Evolutionary conservation across 2,888 invertebrate species (phyloP), one percentile per base, ranked within the genome.

Genomic region (Andrena praecox): DNA sequence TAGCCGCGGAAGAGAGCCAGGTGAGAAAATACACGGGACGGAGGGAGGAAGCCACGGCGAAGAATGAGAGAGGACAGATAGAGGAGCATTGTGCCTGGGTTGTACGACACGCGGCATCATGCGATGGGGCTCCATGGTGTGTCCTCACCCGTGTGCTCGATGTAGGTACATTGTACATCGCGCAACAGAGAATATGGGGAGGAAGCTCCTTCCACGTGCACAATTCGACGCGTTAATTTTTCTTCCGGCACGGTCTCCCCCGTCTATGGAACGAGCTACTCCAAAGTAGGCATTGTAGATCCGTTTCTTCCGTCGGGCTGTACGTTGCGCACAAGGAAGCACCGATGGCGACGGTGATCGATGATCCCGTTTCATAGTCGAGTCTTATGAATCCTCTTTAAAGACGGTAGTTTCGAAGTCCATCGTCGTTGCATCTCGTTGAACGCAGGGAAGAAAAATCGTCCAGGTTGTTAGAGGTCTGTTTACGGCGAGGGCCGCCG

Each of bases 51-150:
- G 35, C 29, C 48, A 20, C 29, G 71, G 64, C 29, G 48, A 59
- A 42, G 63, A 71, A 52, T 27, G 50, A 66, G 42, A 52, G 29
- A 31, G 35, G 69, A 56, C 24, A 76, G 81, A 73, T 78, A 68
- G 80, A 67, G 77, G 75, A 85, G 85, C 81, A 88, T 89, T 87
- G 89, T 89, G 85, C 81, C 79, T n/a, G n/a, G 72, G 83, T 80
- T 31, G 85, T 84, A 75, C 75, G 77, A 81, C 80, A 69, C 80
- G 67, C 60, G 52, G n/a, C 64, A 12, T 48, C 20, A 33, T 42
- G 42, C 42, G 29, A 68, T 42, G 56, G 66, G 10, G 67, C 3
- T 33, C 56, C 20, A 42, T 62, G 54, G 64, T 52, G 63, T 50
- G 69, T 69, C 56, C 71, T 74, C 70, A n/a, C 54, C 48, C 60